Evolutionary conservation across 2,113 vertebrate genomes (phyloP), one percentile per base, ranked within the genome.

Genomic region (Amblyornis subalaris): DNA sequence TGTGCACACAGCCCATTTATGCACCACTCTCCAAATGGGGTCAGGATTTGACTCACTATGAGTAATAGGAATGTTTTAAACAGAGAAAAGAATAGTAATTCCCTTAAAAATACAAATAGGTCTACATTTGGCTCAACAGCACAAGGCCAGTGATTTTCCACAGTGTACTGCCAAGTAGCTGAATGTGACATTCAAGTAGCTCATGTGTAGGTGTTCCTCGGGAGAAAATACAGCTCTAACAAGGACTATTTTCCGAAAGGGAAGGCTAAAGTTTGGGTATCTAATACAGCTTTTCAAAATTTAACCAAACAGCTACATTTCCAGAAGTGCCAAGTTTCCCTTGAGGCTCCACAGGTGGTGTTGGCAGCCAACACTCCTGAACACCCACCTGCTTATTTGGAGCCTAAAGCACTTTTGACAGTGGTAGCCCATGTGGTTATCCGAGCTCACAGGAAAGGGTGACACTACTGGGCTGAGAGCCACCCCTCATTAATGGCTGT

Each of bases 111-210:
- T 58, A 92, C 62, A 57, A 54, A 71, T 55, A 83, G 93, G 71
- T 57, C 93, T 83, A 22, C 88, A 28, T 88, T 90, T 82, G 94
- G 82, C 94, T 87, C 65, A 42, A 54, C 50, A 20, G 67, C 38
- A 44, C 67, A 61, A 85, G 93, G 67, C 57, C 89, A 58, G 95
- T 92, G 65, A 92, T 95, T 95, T 93, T 93, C 93, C 91, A 76
- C 28, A 40, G 62, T 0, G 15, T 45, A 45, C 75, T 92, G 93
- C 94, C 93, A 92, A 88, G 44, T 40, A 83, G 38, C 72, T 47
- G 83, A 82, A 54, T 60, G 64, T 86, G 91, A 92, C 93, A 92
- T 92, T 93, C 83, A 73, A 83, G 94, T 25, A 90, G 72, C 58
- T 86, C 18, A 0, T 88, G 93, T 94, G 93, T 93, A 93, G 91